phyloP scores from a whole-genome alignment of 2,113 vertebrate species.

The Tenebrosternarchus preto region DNA sequence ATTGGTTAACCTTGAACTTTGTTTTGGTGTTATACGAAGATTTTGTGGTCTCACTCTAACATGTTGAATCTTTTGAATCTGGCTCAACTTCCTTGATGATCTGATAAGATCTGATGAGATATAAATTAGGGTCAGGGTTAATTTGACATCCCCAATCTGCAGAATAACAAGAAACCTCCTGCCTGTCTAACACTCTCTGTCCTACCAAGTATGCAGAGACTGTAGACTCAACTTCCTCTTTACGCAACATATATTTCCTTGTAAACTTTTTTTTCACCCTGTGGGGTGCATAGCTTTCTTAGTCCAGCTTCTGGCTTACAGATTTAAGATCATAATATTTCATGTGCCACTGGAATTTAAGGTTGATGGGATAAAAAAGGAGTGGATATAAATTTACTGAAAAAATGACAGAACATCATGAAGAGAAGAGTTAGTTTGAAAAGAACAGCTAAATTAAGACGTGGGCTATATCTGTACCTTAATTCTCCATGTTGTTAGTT shows the following conservation, averaged over 20 bases:
- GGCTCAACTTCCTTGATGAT: neutral
- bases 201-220: constrained; percentile 19
- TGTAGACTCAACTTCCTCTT: constrained; percentile 37
- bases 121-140: too few species aligned
- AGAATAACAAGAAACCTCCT: constrained; percentile 15
- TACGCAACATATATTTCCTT: constrained; percentile 45
- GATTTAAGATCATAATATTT: neutral
- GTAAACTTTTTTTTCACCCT: constrained; percentile 20
- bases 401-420: neutral
- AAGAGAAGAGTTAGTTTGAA: neutral
- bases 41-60: neutral
- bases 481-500: too few species aligned
- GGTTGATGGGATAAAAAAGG: too few species aligned
- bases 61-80: neutral
- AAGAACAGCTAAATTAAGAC: too few species aligned
- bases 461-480: too few species aligned
- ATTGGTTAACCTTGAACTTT: neutral
- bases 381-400: neutral
- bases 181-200: neutral
- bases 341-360: too few species aligned
- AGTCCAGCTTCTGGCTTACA: neutral
- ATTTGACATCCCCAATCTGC: constrained; percentile 8
- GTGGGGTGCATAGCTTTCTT: neutral
- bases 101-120: neutral
- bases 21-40: neutral